phyloP scores from a whole-genome alignment of 35 echinoderm and acorn worm genomes.

The Lytechinus pictus region DNA sequence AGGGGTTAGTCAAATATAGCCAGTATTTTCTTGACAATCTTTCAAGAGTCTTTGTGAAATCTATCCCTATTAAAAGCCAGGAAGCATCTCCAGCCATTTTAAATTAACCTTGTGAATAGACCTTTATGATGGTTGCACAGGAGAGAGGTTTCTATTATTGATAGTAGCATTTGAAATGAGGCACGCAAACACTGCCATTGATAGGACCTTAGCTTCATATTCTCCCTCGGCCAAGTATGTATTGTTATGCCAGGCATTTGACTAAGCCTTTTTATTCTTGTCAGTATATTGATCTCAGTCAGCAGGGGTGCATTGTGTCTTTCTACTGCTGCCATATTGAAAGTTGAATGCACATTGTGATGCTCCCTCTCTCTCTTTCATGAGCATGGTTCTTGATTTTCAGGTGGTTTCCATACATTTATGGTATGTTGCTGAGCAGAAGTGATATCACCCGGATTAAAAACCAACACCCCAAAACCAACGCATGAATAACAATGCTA shows the following conservation, averaged over 20 bases:
- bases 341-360: conserved; percentile 12
- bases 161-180: conserved; percentile 13
- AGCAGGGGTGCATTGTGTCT: conserved; percentile 19
- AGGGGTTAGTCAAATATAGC: background rate
- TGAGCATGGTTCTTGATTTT: background rate
- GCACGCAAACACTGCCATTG: conserved; percentile 40
- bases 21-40: background rate
- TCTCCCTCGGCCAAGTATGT: background rate
- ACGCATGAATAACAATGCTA: no score
- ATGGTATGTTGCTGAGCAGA: no score
- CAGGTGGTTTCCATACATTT: background rate
- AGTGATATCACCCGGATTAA: no score
- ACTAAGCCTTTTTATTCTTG: background rate
- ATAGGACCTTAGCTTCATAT: conserved; percentile 12
- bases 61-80: background rate
- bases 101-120: background rate
- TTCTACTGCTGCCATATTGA: background rate
- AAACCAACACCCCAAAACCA: no score
- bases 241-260: conserved; percentile 37
- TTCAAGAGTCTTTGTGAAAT: background rate
- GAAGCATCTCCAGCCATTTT: background rate
- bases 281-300: conserved; percentile 25
- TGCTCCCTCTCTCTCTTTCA: background rate
- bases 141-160: conserved; percentile 22
- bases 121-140: background rate